A percentile compares a stretch with the other conserved stretches of the same genome.
These are phyloP conservation scores for Pseudobourletiella spinata DNA, from an alignment of 1,140 invertebrate species.

Conservation along the genomic window DNA sequence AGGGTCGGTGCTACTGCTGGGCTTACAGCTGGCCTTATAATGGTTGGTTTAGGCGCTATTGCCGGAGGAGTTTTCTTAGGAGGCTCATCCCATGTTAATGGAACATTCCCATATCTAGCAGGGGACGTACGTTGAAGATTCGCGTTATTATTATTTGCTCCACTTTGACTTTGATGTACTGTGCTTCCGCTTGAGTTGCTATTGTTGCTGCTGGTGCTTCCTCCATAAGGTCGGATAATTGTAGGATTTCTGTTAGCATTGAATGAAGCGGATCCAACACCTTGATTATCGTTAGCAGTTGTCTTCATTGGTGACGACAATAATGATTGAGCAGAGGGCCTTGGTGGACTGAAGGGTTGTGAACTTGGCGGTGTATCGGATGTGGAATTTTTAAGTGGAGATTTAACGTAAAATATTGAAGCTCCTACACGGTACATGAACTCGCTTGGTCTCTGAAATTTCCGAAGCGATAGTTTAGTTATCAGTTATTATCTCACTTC, in stretches of 20 bases:
- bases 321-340: constrained; percentile 25
- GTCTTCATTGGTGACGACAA: constrained; percentile 1
- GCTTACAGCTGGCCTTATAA: neutral
- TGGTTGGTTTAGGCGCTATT: constrained; percentile 18
- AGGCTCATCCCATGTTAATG: constrained; percentile 24
- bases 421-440: constrained; percentile 30
- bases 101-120: constrained; percentile 18
- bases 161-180: neutral
- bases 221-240: constrained; percentile 7
- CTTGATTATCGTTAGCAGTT: neutral
- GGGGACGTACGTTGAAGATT: neutral
- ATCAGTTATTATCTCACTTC: too few species aligned
- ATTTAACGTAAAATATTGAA: constrained; percentile 32
- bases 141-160: constrained; percentile 1
- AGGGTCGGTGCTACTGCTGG: neutral
- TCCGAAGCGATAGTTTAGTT: too few species aligned
- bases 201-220: neutral
- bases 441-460: constrained; percentile 19
- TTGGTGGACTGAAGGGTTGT: constrained; percentile 30
- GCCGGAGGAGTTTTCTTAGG: constrained; percentile 4
- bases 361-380: neutral
- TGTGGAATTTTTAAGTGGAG: constrained; percentile 22
- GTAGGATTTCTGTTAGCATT: constrained; percentile 8
- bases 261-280: neutral
- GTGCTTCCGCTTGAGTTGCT: neutral